Base-by-base conservation (phyloP, 2,888 invertebrate species). In the Eilema griseolum region DNA sequence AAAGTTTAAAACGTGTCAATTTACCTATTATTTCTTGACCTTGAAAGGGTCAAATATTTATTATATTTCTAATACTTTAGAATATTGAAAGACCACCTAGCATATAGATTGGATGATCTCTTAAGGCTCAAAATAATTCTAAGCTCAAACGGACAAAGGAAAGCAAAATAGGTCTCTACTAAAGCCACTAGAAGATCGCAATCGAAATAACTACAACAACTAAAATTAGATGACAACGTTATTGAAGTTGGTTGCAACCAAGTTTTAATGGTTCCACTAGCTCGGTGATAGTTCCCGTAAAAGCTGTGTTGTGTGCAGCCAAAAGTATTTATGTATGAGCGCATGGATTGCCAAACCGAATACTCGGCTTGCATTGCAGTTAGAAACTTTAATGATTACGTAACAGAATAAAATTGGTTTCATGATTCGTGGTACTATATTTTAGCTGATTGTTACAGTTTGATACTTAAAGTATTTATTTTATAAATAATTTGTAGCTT, bases 221-320 rank as follows among this genome's bases (percentile, higher is more conserved):
- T 78, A 75, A 76, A 80, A 74, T 75, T 75, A 75, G 70, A 75
- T 77, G 76, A 80, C 79, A 81, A 79, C 73, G 80, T 52, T 77
- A 82, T 79, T 73, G 83, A 88, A 86, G 83, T 83, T 81, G 72
- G 80, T 72, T 77, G 75, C 66, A 74, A 73, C 64, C 64, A 88
- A 89, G 85, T 88, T 89, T 88, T 88, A 89, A 88, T 88, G 85
- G 85, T 62, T 75, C 72, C 68, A 66, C 79, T 72, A 80, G 80
- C 71, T 78, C 74, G 67, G 76, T 70, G 82, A 83, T 81, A 83
- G 85, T 87, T 85, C 81, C 79, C 78, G 76, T 79, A 76, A 81
- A 80, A 81, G 80, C 83, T 80, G 78, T 81, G 83, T 83, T 82
- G 81, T 82, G 68, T 80, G 74, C 71, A 67, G 72, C 31, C 61